A percentile compares a stretch with the other conserved stretches of the same genome.
Evolutionary conservation across 2,888 invertebrate genomes (phyloP).

Genomic region (Erannis defoliaria): DNA sequence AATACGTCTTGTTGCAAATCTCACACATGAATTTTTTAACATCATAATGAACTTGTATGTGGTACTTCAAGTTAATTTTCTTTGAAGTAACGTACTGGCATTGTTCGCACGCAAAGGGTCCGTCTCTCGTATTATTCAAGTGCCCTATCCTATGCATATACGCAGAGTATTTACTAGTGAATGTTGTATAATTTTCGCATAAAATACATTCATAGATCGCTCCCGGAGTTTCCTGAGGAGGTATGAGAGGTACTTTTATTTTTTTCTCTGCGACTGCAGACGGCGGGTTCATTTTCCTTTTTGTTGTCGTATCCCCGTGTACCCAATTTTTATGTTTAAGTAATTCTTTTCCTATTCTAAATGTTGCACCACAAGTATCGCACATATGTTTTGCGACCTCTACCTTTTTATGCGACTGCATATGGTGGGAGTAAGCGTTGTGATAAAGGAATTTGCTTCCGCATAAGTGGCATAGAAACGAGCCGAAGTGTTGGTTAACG

Average conservation of each 20-base stretch:
- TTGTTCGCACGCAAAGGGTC: not conserved
- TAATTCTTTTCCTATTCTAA: not conserved
- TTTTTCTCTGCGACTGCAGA: not conserved
- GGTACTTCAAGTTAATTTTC: not conserved
- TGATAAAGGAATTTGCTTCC: not conserved
- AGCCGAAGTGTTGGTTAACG: not conserved
- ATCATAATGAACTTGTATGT: not conserved
- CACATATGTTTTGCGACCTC: not conserved
- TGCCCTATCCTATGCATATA: conserved; percentile 7
- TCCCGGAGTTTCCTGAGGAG: not conserved
- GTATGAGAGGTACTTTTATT: not conserved
- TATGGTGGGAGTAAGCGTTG: not conserved
- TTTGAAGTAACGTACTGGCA: not conserved
- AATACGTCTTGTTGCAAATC: not conserved
- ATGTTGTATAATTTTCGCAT: not conserved
- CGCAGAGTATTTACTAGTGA: not conserved
- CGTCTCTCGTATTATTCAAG: not conserved
- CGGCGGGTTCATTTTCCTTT: not conserved
- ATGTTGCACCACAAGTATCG: not conserved
- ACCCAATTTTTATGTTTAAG: not conserved
- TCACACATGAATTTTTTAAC: not conserved
- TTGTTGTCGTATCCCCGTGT: not conserved
- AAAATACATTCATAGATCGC: not conserved
- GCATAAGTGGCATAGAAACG: not conserved
- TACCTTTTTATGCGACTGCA: not conserved